phyloP scores from a whole-genome alignment of 2,888 invertebrate genomes.

The Rotaria sp. region DNA sequence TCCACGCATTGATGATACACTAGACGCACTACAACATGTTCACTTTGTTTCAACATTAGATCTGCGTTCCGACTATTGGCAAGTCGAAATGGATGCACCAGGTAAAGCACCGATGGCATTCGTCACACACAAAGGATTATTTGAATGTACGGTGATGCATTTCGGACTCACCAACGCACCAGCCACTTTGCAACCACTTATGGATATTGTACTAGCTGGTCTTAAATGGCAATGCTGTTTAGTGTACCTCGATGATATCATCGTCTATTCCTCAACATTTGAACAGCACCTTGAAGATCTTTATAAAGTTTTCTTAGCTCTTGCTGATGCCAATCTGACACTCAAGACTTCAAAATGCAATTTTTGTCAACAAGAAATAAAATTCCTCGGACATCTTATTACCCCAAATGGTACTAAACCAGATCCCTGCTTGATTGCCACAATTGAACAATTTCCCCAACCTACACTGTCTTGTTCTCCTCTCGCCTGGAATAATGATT shows the following conservation, averaged over 20 bases:
- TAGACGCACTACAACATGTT: neutral
- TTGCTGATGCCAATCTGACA: constrained; percentile 42
- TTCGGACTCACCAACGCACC: constrained; percentile 49
- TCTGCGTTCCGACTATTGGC: constrained; percentile 43
- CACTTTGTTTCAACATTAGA: constrained; percentile 43
- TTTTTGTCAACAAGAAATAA: constrained; percentile 41
- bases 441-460: neutral
- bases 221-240: constrained; percentile 45
- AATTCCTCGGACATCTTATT: constrained; percentile 39
- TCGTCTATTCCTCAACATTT: constrained; percentile 43
- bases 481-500: too few relatives aligned
- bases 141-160: constrained; percentile 45
- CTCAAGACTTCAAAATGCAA: constrained; percentile 43
- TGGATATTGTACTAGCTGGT: constrained; percentile 46
- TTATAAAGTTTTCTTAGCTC: constrained; percentile 40
- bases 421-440: neutral
- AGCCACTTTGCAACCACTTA: constrained; percentile 47
- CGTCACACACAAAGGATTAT: constrained; percentile 42
- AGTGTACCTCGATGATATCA: constrained; percentile 51
- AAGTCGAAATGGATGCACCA: constrained; percentile 42
- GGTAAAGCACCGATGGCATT: constrained; percentile 45
- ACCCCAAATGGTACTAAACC: neutral
- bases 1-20: constrained; percentile 29
- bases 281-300: constrained; percentile 42
- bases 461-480: too few relatives aligned